These are phyloP conservation scores for Bombycilla garrulus DNA, from an alignment of 2,113 vertebrate genomes.

Conservation along the genomic window DNA sequence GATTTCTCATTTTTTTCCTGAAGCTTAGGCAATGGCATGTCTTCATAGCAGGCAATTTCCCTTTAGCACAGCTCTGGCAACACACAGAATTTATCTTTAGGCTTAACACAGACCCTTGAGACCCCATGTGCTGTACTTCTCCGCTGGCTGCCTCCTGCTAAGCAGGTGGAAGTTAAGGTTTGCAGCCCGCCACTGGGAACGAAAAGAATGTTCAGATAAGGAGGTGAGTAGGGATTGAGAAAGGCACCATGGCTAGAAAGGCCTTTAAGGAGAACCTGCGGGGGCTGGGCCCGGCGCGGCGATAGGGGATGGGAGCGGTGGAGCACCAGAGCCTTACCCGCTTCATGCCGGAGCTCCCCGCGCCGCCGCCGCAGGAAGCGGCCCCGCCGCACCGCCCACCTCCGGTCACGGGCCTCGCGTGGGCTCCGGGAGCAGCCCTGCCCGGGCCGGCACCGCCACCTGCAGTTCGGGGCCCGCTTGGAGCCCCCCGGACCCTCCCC, in stretches of 20 bases:
- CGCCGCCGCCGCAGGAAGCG: not conserved
- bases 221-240: rapidly evolving
- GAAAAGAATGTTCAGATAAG: not conserved
- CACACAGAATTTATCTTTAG: no score
- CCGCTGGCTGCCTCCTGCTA: no score
- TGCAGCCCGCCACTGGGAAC: rapidly evolving
- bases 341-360: not conserved
- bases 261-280: rapidly evolving
- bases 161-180: not conserved
- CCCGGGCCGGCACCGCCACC: not conserved
- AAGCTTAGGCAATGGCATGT: not conserved
- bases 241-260: not conserved
- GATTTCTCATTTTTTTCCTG: not conserved
- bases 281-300: not conserved
- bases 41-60: not conserved
- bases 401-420: not conserved
- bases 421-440: not conserved
- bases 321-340: not conserved
- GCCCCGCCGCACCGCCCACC: not conserved
- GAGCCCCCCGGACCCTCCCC: rapidly evolving
- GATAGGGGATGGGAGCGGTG: no score
- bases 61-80: not conserved
- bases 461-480: rapidly evolving
- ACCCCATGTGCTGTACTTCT: not conserved
- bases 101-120: not conserved